Conservation (phyloP, 2,888 invertebrate species). For the Chalcis sispes region DNA sequence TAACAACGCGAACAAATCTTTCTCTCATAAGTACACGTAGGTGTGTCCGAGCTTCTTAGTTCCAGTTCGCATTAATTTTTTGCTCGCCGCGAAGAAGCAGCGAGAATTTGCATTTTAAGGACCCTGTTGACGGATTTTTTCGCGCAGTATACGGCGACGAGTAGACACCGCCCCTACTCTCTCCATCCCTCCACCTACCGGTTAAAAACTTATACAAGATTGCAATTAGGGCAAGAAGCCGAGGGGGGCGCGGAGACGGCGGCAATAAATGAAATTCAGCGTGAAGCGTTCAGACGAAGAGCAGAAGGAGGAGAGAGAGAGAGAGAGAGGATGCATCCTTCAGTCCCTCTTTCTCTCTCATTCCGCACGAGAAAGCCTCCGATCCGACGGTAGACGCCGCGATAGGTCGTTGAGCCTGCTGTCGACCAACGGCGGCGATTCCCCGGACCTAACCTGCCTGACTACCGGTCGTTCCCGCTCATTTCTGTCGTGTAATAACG, state of each 20-base stretch:
- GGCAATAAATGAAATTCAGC: slow-evolving; percentile 65
- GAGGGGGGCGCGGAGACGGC: slow-evolving; percentile 3
- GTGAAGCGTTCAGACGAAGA: slow-evolving; percentile 65
- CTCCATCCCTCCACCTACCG: background rate
- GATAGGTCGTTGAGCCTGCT: slow-evolving; percentile 58
- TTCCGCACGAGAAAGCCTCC: slow-evolving; percentile 21
- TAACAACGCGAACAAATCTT: too few relatives aligned
- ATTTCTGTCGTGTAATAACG: background rate
- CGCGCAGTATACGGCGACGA: background rate
- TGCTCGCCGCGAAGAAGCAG: background rate
- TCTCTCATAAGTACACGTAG: too few relatives aligned
- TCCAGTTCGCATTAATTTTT: too few relatives aligned
- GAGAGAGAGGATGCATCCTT: too few relatives aligned
- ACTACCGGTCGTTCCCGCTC: slow-evolving; percentile 25
- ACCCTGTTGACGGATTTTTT: slow-evolving; percentile 50
- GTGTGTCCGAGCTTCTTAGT: too few relatives aligned
- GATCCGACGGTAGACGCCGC: slow-evolving; percentile 65
- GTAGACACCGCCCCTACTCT: background rate
- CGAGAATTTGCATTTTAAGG: slow-evolving; percentile 51
- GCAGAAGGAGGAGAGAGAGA: background rate
- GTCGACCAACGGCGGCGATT: slow-evolving; percentile 39
- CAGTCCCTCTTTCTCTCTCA: too few relatives aligned
- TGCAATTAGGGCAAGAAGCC: slow-evolving; percentile 62
- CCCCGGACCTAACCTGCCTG: slow-evolving; percentile 48
- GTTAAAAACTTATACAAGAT: too few relatives aligned